A percentile compares a stretch with the other conserved stretches of the same genome.
phyloP scores from a whole-genome alignment of 2,888 invertebrate genomes.

The Rhogogaster chlorosoma region DNA sequence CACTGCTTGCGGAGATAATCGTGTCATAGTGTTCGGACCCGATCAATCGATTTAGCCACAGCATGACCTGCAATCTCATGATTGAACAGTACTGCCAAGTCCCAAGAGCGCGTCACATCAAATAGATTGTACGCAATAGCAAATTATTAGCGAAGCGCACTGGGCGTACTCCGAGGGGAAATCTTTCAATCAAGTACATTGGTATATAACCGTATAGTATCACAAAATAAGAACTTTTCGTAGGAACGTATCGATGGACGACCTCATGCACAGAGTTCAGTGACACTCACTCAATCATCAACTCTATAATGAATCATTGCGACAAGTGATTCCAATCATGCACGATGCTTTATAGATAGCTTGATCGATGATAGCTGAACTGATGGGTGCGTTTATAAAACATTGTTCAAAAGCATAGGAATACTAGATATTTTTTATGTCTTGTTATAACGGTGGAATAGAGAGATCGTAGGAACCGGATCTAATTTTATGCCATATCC shows the following conservation, averaged over 20 bases:
- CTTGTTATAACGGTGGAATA: background rate
- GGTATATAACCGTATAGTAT: background rate
- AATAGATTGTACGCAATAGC: constrained; percentile 38
- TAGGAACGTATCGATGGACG: background rate
- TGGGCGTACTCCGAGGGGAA: constrained; percentile 34
- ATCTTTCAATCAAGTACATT: constrained; percentile 29
- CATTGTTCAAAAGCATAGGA: background rate
- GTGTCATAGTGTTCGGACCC: constrained; percentile 22
- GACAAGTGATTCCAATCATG: background rate
- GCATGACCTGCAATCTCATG: constrained; percentile 39
- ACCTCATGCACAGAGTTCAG: background rate
- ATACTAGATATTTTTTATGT: background rate
- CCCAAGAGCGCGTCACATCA: constrained; percentile 30
- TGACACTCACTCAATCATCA: background rate
- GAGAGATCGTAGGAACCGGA: background rate
- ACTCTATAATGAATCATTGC: background rate
- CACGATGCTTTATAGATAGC: background rate
- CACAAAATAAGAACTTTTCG: background rate
- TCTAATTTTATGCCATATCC: background rate
- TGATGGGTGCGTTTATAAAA: background rate
- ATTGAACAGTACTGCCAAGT: constrained; percentile 28
- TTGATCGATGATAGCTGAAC: background rate
- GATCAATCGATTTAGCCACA: constrained; percentile 38
- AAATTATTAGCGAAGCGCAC: constrained; percentile 38
- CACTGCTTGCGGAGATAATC: background rate